These are phyloP conservation scores for Eurytoma californica DNA, from an alignment of 2,888 invertebrate species.

Conservation along the genomic window DNA sequence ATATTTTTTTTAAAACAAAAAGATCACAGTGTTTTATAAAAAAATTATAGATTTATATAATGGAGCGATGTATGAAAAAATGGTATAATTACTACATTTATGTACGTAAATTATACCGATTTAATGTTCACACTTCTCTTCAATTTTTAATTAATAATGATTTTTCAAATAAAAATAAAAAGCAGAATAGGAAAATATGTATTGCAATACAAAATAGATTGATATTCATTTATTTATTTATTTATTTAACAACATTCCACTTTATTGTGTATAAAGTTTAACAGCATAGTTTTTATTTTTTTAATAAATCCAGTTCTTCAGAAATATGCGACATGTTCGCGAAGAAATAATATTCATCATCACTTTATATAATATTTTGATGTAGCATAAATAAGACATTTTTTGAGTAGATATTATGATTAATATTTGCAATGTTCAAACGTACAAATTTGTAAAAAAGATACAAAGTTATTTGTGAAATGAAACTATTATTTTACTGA, in stretches of 20 bases:
- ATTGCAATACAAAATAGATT: no score
- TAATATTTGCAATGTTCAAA: slow-evolving; percentile 56
- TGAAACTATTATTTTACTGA: slow-evolving; percentile 34
- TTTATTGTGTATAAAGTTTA: slow-evolving; percentile 69
- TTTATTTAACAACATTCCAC: slow-evolving; percentile 61
- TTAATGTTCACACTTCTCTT: no score
- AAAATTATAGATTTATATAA: no score
- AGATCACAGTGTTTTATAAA: no score
- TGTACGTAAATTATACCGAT: no score
- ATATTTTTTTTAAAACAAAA: no score
- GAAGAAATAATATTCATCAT: slow-evolving; percentile 46
- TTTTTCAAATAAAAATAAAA: no score
- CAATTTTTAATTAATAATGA: no score
- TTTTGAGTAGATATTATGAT: slow-evolving; percentile 49
- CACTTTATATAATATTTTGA: slow-evolving; percentile 36
- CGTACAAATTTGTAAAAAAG: slow-evolving; percentile 62
- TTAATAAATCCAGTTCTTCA: slow-evolving; percentile 53
- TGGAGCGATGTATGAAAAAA: no score
- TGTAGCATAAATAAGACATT: slow-evolving; percentile 43
- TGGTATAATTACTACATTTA: no score
- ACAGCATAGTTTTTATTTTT: slow-evolving; percentile 62
- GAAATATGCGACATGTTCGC: slow-evolving; percentile 51
- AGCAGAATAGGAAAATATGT: no score
- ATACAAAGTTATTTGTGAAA: slow-evolving; percentile 59
- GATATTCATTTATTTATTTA: not conserved